Evolutionary conservation across 2,888 invertebrate species (phyloP).

Genomic region (Choreutis nemorana): DNA sequence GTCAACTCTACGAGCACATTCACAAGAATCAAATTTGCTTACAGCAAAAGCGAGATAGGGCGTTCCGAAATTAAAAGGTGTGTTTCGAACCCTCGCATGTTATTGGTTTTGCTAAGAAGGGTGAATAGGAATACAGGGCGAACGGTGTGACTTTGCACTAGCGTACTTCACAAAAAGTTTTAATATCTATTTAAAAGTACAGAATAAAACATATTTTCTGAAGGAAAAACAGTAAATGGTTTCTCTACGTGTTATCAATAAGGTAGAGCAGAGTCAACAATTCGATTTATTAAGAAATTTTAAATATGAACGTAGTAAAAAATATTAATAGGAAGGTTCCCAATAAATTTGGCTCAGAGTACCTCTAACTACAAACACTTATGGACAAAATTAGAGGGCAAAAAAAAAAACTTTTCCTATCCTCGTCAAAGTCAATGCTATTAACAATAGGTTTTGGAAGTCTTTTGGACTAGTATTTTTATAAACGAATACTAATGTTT

Average conservation of each 20-base stretch:
- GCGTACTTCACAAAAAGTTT: constrained; percentile 17
- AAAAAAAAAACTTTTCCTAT: too few species aligned
- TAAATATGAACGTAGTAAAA: too few species aligned
- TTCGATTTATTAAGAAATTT: too few species aligned
- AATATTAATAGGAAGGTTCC: too few species aligned
- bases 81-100: constrained; percentile 47
- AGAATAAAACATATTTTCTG: background rate
- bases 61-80: constrained; percentile 32
- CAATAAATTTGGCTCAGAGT: too few species aligned
- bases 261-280: too few species aligned
- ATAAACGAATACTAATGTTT: too few species aligned
- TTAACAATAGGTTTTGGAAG: too few species aligned
- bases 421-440: too few species aligned
- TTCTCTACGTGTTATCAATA: background rate
- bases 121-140: constrained; percentile 35
- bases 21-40: constrained; percentile 19
- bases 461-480: too few species aligned
- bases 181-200: background rate
- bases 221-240: background rate
- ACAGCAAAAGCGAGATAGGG: constrained; percentile 24
- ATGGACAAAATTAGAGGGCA: too few species aligned
- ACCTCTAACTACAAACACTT: too few species aligned
- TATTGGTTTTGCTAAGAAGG: constrained; percentile 58
- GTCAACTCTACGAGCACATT: constrained; percentile 4
- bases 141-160: constrained; percentile 41